Conservation (phyloP, 2,888 invertebrate genomes). For the Microctonus hyperodae region DNA sequence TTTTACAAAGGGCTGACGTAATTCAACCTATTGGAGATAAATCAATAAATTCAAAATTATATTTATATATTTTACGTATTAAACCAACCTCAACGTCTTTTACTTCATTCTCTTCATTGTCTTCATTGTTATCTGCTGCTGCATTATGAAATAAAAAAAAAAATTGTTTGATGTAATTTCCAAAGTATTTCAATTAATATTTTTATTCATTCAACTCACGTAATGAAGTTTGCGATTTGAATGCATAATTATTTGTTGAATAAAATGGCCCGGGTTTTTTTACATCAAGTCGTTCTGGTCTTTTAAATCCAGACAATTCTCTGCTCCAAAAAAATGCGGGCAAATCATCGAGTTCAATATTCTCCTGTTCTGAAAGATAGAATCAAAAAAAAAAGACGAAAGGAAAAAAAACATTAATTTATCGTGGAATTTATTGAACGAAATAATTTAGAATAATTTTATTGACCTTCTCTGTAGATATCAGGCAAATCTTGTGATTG, state of each 20-base stretch:
- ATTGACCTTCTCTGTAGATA: constrained; percentile 40
- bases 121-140: constrained; percentile 1
- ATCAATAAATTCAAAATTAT: neutral
- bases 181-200: neutral
- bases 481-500: constrained; percentile 41
- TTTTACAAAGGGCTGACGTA: constrained; percentile 45
- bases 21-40: constrained; percentile 36
- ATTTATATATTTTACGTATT: neutral
- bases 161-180: neutral
- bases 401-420: constrained; percentile 52
- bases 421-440: constrained; percentile 10
- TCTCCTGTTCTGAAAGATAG: constrained; percentile 53
- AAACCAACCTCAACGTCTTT: constrained; percentile 13
- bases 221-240: constrained; percentile 51
- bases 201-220: constrained; percentile 26
- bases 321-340: constrained; percentile 47
- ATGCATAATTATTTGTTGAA: constrained; percentile 71
- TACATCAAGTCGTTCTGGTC: constrained; percentile 89
- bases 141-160: constrained; percentile 8
- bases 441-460: constrained; percentile 4
- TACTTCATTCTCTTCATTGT: neutral
- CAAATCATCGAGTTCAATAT: constrained; percentile 50
- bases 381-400: too few relatives aligned
- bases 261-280: constrained; percentile 93
- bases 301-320: constrained; percentile 75